phyloP scores from a whole-genome alignment of 2,888 invertebrate species.

The Drosophila algonquin region DNA sequence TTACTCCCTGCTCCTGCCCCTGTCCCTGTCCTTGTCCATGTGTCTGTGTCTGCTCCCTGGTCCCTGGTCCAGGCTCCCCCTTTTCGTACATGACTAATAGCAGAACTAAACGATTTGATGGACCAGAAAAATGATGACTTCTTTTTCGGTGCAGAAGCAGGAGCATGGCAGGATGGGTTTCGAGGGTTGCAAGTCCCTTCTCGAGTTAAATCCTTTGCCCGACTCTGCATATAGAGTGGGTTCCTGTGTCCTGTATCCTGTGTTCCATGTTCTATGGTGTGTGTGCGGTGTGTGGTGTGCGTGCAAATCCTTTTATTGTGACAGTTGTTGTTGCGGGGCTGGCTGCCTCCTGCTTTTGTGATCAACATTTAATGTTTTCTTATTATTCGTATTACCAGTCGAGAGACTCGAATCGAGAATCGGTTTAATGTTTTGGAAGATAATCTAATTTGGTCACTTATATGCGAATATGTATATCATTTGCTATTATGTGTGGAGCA shows the following conservation, averaged over 20 bases:
- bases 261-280: not conserved
- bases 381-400: conserved; percentile 50
- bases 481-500: conserved; percentile 72
- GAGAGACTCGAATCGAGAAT: conserved; percentile 61
- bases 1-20: not conserved
- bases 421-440: conserved; percentile 83
- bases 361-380: conserved; percentile 78
- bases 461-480: conserved; percentile 82
- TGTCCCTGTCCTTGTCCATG: not conserved
- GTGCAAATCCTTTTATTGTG: conserved; percentile 76
- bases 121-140: conserved; percentile 83
- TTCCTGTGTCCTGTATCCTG: not conserved
- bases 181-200: not conserved
- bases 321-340: conserved; percentile 68
- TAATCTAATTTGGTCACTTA: conserved; percentile 84
- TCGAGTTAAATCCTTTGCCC: conserved; percentile 33
- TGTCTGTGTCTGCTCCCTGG: conserved; percentile 13
- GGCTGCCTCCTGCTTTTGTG: conserved; percentile 59
- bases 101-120: conserved; percentile 83
- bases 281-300: conserved; percentile 18
- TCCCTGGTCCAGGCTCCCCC: conserved; percentile 16
- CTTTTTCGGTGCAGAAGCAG: conserved; percentile 55
- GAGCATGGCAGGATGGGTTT: not conserved
- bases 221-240: not conserved
- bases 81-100: conserved; percentile 79